A percentile compares a stretch with the other conserved stretches of the same genome.
phyloP scores from a whole-genome alignment of 2,888 invertebrate species.

The Pterostichus niger region DNA sequence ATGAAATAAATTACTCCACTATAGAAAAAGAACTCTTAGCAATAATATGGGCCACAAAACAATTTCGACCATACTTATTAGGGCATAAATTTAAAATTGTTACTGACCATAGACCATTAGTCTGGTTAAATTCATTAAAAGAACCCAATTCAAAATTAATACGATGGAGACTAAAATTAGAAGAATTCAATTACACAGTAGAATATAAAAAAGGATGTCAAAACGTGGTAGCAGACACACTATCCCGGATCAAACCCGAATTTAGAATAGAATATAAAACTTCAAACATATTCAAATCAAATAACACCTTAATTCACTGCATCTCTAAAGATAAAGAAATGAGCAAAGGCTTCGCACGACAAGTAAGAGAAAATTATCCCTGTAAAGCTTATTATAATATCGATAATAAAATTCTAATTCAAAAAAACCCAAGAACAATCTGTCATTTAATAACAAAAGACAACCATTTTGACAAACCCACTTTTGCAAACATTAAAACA shows the following conservation, averaged over 20 bases:
- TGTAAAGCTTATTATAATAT: slow-evolving; percentile 2
- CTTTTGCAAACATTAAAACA: slow-evolving; percentile 29
- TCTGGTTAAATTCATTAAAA: slow-evolving; percentile 51
- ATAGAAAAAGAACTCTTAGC: slow-evolving; percentile 68
- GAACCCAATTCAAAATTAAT: slow-evolving; percentile 42
- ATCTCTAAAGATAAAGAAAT: slow-evolving; percentile 43
- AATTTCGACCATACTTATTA: slow-evolving; percentile 68
- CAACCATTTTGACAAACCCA: slow-evolving; percentile 8
- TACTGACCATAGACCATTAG: slow-evolving; percentile 67
- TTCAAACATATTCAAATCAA: slow-evolving; percentile 45
- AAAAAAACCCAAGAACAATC: slow-evolving; percentile 33
- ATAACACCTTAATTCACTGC: slow-evolving; percentile 46
- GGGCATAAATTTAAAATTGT: slow-evolving; percentile 67
- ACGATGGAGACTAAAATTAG: slow-evolving; percentile 72
- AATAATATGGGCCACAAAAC: slow-evolving; percentile 67
- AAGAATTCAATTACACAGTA: slow-evolving; percentile 70
- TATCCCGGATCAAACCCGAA: slow-evolving; percentile 28
- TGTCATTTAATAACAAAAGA: slow-evolving; percentile 51
- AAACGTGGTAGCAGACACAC: slow-evolving; percentile 47
- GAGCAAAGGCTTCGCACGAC: slow-evolving; percentile 23
- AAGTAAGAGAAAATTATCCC: slow-evolving; percentile 18
- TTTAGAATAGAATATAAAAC: slow-evolving; percentile 52
- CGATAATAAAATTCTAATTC: slow-evolving; percentile 53
- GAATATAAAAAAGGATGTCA: slow-evolving; percentile 43
- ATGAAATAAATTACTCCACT: slow-evolving; percentile 67